phyloP scores from a whole-genome alignment of 2,888 invertebrate species.

The Heliconius sara region DNA sequence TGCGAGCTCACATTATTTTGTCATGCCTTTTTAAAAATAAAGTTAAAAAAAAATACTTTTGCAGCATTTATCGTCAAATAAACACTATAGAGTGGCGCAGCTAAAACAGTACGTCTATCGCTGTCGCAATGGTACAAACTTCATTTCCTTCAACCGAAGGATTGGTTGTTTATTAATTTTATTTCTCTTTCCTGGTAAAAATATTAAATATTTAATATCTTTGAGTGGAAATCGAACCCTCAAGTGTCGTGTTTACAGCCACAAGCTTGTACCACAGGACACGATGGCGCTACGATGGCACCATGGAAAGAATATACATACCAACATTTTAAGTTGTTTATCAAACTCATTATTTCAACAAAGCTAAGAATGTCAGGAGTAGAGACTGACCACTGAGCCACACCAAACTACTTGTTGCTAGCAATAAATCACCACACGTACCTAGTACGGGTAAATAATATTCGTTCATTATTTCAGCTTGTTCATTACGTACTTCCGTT shows the following conservation, averaged over 20 bases:
- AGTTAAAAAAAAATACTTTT: not conserved
- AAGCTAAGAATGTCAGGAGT: not conserved
- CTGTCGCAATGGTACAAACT: too few relatives aligned
- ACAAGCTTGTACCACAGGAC: not conserved
- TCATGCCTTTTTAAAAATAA: not conserved
- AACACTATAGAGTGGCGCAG: too few relatives aligned
- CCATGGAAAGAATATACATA: too few relatives aligned
- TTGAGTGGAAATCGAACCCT: not conserved
- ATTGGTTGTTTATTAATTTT: too few relatives aligned
- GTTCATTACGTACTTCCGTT: not conserved
- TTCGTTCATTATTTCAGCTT: slow-evolving; percentile 5
- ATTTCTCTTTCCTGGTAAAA: too few relatives aligned
- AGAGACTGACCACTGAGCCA: not conserved
- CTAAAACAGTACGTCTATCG: too few relatives aligned
- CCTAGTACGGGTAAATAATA: not conserved
- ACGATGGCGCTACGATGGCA: too few relatives aligned
- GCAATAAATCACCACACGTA: not conserved
- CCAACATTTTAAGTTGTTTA: too few relatives aligned
- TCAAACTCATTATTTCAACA: too few relatives aligned
- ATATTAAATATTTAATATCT: too few relatives aligned
- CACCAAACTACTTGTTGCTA: not conserved
- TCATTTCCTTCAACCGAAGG: too few relatives aligned
- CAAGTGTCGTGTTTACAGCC: not conserved
- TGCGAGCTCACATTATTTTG: not conserved
- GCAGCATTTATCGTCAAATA: too few relatives aligned